Conservation (phyloP, 35 echinoderm and acorn worm genomes). For the Ptychodera flava region DNA sequence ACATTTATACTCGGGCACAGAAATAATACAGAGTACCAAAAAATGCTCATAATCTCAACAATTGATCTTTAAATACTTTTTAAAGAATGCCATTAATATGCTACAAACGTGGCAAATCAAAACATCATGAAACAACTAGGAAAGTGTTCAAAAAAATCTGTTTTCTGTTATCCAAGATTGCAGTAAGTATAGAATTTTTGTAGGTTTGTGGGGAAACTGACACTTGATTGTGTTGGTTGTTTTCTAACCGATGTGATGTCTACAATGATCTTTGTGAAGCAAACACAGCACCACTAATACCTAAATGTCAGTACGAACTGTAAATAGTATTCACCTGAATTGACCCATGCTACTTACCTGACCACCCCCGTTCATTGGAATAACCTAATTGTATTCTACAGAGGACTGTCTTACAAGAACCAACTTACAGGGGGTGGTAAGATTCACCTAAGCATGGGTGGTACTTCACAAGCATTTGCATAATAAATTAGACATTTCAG, state of each 20-base stretch:
- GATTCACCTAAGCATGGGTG: not conserved
- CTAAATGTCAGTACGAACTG: not conserved
- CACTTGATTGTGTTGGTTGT: no score
- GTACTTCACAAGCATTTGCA: not conserved
- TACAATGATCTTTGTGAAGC: no score
- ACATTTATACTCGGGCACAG: not conserved
- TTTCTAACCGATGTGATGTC: no score
- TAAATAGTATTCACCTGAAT: not conserved
- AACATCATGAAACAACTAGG: no score
- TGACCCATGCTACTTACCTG: not conserved
- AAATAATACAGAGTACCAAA: not conserved
- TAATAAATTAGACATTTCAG: conserved; percentile 2
- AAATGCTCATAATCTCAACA: no score
- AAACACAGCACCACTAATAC: not conserved
- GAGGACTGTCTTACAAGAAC: not conserved
- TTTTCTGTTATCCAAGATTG: no score
- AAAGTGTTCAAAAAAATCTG: no score
- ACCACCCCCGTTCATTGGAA: not conserved
- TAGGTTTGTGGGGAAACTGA: no score
- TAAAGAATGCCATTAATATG: no score
- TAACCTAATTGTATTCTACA: not conserved
- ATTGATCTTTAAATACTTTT: no score
- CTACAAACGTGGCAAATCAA: no score
- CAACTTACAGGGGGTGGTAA: not conserved
- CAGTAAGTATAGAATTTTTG: no score